A percentile compares a stretch with the other conserved stretches of the same genome.
phyloP scores from a whole-genome alignment of 2,888 invertebrate species.

The Ptilodon capucinus region DNA sequence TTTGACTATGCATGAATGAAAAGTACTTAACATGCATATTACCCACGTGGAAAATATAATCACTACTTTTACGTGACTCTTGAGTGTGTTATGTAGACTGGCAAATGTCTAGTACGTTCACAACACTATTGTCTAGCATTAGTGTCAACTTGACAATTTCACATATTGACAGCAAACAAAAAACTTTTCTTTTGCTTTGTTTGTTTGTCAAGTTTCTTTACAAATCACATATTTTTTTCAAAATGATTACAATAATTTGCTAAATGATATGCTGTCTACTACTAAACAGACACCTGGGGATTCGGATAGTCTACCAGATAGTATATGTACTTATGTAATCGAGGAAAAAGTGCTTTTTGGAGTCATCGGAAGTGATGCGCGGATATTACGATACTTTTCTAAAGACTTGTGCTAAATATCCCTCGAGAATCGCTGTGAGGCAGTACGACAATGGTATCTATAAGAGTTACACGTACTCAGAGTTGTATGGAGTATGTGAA shows the following conservation, averaged over 20 bases:
- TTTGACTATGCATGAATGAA: too few species aligned
- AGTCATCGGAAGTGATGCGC: slow-evolving; percentile 35
- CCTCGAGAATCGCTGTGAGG: slow-evolving; percentile 60
- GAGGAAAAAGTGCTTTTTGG: not conserved
- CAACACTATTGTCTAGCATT: too few species aligned
- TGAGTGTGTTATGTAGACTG: too few species aligned
- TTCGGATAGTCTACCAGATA: not conserved
- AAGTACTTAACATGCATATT: too few species aligned
- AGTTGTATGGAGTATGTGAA: slow-evolving; percentile 72
- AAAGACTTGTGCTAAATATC: slow-evolving; percentile 60
- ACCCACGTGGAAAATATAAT: too few species aligned
- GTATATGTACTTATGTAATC: not conserved
- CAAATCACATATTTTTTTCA: not conserved
- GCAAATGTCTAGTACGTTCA: too few species aligned
- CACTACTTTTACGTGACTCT: too few species aligned
- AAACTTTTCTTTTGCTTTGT: not conserved
- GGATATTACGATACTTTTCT: slow-evolving; percentile 75
- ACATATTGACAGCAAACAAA: not conserved
- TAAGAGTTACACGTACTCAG: slow-evolving; percentile 67
- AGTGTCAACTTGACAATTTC: not conserved
- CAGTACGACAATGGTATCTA: slow-evolving; percentile 55
- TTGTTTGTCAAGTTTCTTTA: not conserved
- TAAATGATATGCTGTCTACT: not conserved
- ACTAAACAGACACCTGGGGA: not conserved
- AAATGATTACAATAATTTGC: not conserved